Percentiles rank a stretch among this genome's conserved stretches.
phyloP scores from a whole-genome alignment of 2,797 vertebrate genomes.

The Simalia tracyae region DNA sequence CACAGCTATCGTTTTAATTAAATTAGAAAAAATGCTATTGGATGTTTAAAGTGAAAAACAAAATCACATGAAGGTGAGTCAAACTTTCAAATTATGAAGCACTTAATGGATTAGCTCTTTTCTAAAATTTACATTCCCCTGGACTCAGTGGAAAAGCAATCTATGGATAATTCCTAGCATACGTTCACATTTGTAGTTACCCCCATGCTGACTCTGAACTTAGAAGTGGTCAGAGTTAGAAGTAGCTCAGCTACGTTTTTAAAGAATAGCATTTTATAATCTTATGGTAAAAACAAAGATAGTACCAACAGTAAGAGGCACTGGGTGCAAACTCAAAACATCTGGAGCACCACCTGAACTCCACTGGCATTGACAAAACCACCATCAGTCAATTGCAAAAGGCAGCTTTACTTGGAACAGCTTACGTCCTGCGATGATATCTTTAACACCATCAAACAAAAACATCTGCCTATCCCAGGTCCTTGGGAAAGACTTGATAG shows the following conservation, averaged over 20 bases:
- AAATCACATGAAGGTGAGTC: slow-evolving; percentile 63
- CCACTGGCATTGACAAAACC: slow-evolving; percentile 47
- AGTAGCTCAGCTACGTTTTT: slow-evolving; percentile 52
- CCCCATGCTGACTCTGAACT: slow-evolving; percentile 9
- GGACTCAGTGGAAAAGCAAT: neutral
- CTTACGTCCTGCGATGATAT: no score
- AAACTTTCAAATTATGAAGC: slow-evolving; percentile 59
- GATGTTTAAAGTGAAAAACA: slow-evolving; percentile 64
- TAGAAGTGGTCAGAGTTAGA: slow-evolving; percentile 45
- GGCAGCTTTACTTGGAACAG: no score
- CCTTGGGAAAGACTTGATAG: no score
- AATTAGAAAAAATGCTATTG: slow-evolving; percentile 57
- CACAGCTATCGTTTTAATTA: slow-evolving; percentile 69
- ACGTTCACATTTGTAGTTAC: slow-evolving; percentile 30
- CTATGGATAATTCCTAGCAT: neutral
- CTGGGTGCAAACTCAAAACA: slow-evolving; percentile 53
- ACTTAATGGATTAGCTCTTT: slow-evolving; percentile 31
- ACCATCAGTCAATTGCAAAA: neutral
- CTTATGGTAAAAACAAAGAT: slow-evolving; percentile 46
- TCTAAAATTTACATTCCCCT: neutral
- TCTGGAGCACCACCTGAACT: slow-evolving; percentile 23
- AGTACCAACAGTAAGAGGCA: slow-evolving; percentile 56
- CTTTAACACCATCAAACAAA: no score
- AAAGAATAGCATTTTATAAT: slow-evolving; percentile 63
- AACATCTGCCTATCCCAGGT: neutral